Evolutionary conservation across 2,797 vertebrate genomes (phyloP), one percentile per base, ranked within the genome.

Genomic region (Emydoidea blandingii): DNA sequence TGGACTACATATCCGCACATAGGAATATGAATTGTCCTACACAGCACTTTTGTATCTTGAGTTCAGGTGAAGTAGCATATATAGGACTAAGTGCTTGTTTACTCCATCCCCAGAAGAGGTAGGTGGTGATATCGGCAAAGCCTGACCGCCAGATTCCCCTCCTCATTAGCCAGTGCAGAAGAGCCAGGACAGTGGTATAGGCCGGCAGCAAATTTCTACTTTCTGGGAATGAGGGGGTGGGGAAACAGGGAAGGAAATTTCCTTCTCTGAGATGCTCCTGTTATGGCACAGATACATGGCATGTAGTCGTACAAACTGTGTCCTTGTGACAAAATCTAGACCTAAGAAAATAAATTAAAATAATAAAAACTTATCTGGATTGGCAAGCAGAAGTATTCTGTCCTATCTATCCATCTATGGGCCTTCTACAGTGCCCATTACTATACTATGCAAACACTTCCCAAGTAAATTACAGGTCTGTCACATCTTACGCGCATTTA

Each of bases 11-110:
- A 2, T 0, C 25, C 59, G 79, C 88, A 5, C 7, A 86, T 91
- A 86, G 25, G 14, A 85, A 5, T 56, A 18, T 87, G 88, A 93
- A 25, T 0, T 47, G 79, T 72, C 68, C 3, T 11, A 1, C 3
- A 10, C 0, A 2, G 81, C 2, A 1, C 6, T 0, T 16, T 79
- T 44, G 11, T 47, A 85, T 3, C 25, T 49, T 14, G 3, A 8
- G 23, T 72, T 65, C 27, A 14, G 2, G 2, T 52, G 23, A 25
- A 47, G 79, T 57, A 21, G 31, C 81, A 21, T 9, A 53, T 4
- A 47, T 41, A 47, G 14, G 44, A 5, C 27, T 47, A 15, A 74
- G 74, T 29, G 27, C 29, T 27, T 49, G 44, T 47, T 29, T 76
- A 76, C 4, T 49, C 44, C 74, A 15, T 47, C 4, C 12, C 14